These are phyloP conservation scores for Todiramphus saurophagus DNA, from an alignment of 2,113 vertebrate genomes.

Conservation along the genomic window DNA sequence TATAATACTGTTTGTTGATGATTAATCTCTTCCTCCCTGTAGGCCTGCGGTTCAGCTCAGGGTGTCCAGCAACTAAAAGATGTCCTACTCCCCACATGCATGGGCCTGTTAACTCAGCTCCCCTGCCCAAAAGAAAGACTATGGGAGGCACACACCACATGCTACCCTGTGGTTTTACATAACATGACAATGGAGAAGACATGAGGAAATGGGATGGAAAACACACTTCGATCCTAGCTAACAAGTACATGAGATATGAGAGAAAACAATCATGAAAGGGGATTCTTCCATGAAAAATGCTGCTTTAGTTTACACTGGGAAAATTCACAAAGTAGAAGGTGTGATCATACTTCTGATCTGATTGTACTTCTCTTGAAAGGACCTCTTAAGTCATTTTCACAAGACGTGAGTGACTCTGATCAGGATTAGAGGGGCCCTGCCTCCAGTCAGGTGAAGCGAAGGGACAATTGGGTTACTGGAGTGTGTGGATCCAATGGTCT, in stretches of 20 bases:
- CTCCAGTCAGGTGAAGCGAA: background rate
- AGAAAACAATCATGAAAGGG: background rate
- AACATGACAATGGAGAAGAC: too few species aligned
- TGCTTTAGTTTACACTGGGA: background rate
- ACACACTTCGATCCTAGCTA: background rate
- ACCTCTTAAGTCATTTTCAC: background rate
- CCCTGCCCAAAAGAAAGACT: too few species aligned
- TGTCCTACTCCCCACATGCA: too few species aligned
- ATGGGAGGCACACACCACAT: too few species aligned
- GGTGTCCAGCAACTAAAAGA: too few species aligned
- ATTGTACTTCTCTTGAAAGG: background rate
- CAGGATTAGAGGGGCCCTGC: background rate
- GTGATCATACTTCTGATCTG: background rate
- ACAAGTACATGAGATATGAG: background rate
- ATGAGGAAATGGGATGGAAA: too few species aligned
- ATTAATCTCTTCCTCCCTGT: background rate
- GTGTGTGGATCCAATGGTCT: background rate
- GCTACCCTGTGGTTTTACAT: too few species aligned
- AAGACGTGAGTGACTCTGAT: background rate
- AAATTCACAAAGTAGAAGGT: background rate
- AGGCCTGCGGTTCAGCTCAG: too few species aligned
- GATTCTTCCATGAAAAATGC: background rate
- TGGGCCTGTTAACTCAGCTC: too few species aligned
- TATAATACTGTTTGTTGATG: background rate
- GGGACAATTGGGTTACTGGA: background rate